Base-by-base conservation (phyloP, 2,888 invertebrate genomes). In the Herminia tarsipennalis region DNA sequence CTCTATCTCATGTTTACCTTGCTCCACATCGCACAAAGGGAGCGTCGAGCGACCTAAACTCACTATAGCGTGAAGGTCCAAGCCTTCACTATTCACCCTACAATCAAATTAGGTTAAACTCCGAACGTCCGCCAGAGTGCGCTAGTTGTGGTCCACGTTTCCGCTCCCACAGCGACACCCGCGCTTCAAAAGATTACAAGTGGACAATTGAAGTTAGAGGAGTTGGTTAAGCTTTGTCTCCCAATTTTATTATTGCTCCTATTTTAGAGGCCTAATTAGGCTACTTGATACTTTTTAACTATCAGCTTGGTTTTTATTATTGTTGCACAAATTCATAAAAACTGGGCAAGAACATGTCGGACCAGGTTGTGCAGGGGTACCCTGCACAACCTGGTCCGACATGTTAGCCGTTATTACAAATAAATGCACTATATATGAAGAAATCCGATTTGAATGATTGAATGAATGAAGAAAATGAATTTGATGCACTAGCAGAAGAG, bases 101-200 rank as follows among this genome's bases (percentile, higher is more conserved):
- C 63, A 71, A 67, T 66, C 64, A 73, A 84, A 85, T 83, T 83
- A 76, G 85, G 86, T 84, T 85, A 83, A 84, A 83, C 81, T 81
- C 48, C 27, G 34, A 49, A 50, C 36, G 34, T 52, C 63, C 63
- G 66, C 55, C 45, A 50, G 57, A 54, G 52, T 28, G 44, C 51
- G 63, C 58, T 35, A 60, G 50, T 65, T 51, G 52, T 41, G 48
- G 47, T 47, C 40, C 37, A 34, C 43, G 56, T 49, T 50, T 55
- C 56, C 56, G 47, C 30, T 35, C 37, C 41, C 38, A 27, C 42
- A 40, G 41, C 46, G 38, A 49, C 48, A 52, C 49, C 42, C 33
- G 27, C 40, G 50, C 49, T 66, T 61, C 55, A 53, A 58, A 66
- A 67, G 56, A 66, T 68, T 61, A 60, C 66, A 55, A 62, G 43